A percentile compares a stretch with the other conserved stretches of the same genome.
Conservation (phyloP, 2,113 vertebrate genomes). For the Microtus oregoni region DNA sequence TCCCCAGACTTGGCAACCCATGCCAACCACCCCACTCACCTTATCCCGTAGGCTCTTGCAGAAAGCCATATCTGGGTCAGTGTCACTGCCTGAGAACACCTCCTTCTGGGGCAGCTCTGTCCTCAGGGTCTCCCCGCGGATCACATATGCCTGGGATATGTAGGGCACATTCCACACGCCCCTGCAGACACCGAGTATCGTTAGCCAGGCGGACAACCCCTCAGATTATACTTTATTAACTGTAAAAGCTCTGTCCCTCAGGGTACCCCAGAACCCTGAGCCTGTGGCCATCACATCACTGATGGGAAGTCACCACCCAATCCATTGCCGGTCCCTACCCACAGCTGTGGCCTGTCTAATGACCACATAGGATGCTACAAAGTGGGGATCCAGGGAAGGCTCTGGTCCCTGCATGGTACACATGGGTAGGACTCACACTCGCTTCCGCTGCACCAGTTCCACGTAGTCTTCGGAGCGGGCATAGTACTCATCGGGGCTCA, state of each 20-base stretch:
- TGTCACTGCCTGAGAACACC: conserved; percentile 84
- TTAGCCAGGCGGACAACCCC: neutral
- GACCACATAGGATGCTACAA: neutral
- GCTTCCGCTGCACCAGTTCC: conserved; percentile 89
- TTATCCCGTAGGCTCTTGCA: conserved; percentile 87
- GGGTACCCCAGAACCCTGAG: neutral
- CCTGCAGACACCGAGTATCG: conserved; percentile 61
- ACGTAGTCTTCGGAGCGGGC: conserved; percentile 90
- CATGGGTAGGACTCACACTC: conserved; percentile 83
- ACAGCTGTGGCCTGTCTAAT: accelerated
- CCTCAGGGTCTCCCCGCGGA: conserved; percentile 85
- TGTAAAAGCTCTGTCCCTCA: neutral
- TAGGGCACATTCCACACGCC: conserved; percentile 91
- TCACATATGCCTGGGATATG: conserved; percentile 87
- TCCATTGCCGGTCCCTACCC: neutral
- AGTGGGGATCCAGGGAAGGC: neutral
- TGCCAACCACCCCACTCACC: conserved; percentile 71
- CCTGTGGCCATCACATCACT: too few relatives aligned
- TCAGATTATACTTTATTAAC: neutral
- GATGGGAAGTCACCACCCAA: neutral
- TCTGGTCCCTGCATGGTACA: accelerated
- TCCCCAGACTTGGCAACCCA: too few relatives aligned
- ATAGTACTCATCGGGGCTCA: conserved; percentile 89
- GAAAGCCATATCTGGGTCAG: conserved; percentile 89
- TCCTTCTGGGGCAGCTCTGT: conserved; percentile 80